phyloP scores from a whole-genome alignment of 2,113 vertebrate genomes.

The Thalassarche chlororhynchos region DNA sequence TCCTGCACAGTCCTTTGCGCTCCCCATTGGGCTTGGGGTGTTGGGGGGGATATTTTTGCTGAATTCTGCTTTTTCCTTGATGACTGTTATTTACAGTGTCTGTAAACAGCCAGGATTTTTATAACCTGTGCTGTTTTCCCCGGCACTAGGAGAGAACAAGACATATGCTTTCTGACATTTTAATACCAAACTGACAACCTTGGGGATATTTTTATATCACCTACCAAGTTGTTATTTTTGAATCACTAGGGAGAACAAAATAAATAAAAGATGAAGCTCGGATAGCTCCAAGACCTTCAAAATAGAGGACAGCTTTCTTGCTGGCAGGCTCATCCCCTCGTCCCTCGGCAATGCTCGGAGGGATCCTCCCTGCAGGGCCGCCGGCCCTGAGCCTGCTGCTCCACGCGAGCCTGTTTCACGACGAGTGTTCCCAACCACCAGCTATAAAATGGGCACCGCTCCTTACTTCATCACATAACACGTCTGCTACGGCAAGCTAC shows the following conservation, averaged over 20 bases:
- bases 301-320: neutral
- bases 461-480: neutral
- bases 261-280: conserved; percentile 25
- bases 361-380: fast-evolving
- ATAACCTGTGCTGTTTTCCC: neutral
- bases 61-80: neutral
- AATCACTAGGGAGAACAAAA: conserved; percentile 1
- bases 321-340: neutral
- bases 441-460: neutral
- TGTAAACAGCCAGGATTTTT: neutral
- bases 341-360: neutral
- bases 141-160: neutral
- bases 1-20: neutral
- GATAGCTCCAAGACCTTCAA: neutral
- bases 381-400: neutral
- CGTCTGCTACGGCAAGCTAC: neutral
- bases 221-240: neutral
- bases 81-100: neutral
- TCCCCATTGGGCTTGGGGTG: neutral
- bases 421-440: neutral
- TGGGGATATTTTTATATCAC: conserved; percentile 33
- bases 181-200: conserved; percentile 28
- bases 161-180: conserved; percentile 49
- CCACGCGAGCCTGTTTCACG: neutral
- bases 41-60: neutral